Percentiles rank a stretch among this genome's conserved stretches.
Evolutionary conservation across 2,797 vertebrate genomes (phyloP).

Genomic region (Gymnocypris eckloni): DNA sequence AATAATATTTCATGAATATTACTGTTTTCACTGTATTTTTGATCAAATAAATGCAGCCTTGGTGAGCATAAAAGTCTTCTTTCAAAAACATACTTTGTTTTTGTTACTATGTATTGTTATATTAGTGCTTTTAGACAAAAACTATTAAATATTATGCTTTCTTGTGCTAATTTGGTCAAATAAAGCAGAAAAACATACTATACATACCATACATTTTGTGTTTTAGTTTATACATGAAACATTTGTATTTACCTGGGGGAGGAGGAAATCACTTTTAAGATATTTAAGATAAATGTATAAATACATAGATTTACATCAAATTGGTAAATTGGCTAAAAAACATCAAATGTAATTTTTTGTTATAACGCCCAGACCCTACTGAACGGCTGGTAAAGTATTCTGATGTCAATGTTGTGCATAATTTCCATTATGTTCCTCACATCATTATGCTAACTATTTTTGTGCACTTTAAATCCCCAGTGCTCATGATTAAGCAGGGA

Average conservation of each 20-base stretch:
- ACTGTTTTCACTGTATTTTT: neutral
- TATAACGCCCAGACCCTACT: neutral
- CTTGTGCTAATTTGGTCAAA: neutral
- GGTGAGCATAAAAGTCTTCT: neutral
- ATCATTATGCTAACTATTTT: neutral
- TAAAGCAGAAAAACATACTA: neutral
- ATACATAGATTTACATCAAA: neutral
- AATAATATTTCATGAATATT: no score
- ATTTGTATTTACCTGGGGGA: neutral
- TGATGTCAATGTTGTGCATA: neutral
- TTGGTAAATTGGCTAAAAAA: neutral
- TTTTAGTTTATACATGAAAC: neutral
- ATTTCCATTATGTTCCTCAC: neutral
- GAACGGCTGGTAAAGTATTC: neutral
- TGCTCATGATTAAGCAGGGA: slow-evolving; percentile 21
- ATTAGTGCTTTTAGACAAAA: neutral
- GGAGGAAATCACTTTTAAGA: neutral
- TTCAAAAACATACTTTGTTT: neutral
- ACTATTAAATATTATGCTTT: neutral
- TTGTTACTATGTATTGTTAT: neutral
- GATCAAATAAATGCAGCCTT: neutral
- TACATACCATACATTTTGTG: neutral
- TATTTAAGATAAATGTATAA: neutral
- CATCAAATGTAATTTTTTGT: neutral
- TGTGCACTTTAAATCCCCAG: neutral